Base-by-base conservation (phyloP, 2,888 invertebrate genomes). In the Uropetala carovei region DNA sequence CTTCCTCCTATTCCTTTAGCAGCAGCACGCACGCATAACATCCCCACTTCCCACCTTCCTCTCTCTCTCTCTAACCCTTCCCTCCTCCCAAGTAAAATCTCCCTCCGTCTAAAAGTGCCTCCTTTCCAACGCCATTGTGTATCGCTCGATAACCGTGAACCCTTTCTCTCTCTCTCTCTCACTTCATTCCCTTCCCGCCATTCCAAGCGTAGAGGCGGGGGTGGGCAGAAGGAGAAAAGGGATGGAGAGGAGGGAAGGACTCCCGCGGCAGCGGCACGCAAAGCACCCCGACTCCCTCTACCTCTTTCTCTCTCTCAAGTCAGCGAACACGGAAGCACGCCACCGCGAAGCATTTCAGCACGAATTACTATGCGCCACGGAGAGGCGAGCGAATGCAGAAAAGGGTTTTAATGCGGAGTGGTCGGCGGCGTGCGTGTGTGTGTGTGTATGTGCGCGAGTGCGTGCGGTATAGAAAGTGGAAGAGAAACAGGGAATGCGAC, bases 241-340 rank as follows among this genome's bases (percentile, higher is more conserved):
- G 43, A 3, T 43, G 43, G 43, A n/a, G n/a, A n/a, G n/a, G n/a
- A n/a, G n/a, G 43, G 43, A 43, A 43, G 43, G 43, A 43, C 43
- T 43, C 43, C 5, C 43, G 18, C 18, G 68, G 64, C n/a, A 64
- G 13, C 16, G 64, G 75, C 75, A 75, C 75, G 75, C 75, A 75
- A 75, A 75, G 22, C 22, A 22, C n/a, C 64, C 64, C 7, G n/a
- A 64, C 75, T 27, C n/a, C 75, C 64, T n/a, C 64, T 16, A 10
- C n/a, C n/a, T n/a, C 68, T 27, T n/a, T n/a, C n/a, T n/a, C n/a
- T n/a, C n/a, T 75, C 75, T 75, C 75, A 27, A 75, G 75, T 11
- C 75, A 22, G 27, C n/a, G 75, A 22, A 75, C 75, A 75, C 75
- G 75, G 75, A 75, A 75, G 27, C 75, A 75, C 75, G 75, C 75